Conservation (phyloP, 2,888 invertebrate species). For the Scaptomyza cyrtandrae region DNA sequence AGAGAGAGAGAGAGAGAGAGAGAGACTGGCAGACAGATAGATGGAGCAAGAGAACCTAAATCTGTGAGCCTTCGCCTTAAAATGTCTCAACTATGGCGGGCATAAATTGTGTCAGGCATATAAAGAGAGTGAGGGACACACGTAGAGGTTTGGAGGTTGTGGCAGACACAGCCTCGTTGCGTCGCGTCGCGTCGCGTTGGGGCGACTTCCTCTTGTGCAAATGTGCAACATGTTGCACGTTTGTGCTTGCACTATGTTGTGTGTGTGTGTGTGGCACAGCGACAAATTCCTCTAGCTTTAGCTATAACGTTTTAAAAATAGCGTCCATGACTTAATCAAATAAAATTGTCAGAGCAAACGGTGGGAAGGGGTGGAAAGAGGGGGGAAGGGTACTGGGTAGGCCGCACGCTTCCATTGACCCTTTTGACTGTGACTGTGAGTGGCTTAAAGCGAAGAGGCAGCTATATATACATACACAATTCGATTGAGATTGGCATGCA, state of each 20-base stretch:
- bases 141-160: background rate
- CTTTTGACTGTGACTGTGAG: slow-evolving; percentile 48
- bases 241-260: slow-evolving; percentile 4
- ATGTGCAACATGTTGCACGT: slow-evolving; percentile 75
- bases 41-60: background rate
- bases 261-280: slow-evolving; percentile 5
- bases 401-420: slow-evolving; percentile 73
- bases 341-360: slow-evolving; percentile 34
- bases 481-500: slow-evolving; percentile 23
- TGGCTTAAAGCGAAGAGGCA: slow-evolving; percentile 21
- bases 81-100: slow-evolving; percentile 70
- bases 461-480: slow-evolving; percentile 1
- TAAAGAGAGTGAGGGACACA: slow-evolving; percentile 1
- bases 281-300: slow-evolving; percentile 59
- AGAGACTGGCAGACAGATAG: slow-evolving; percentile 14
- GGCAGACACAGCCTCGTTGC: slow-evolving; percentile 1
- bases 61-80: slow-evolving; percentile 11
- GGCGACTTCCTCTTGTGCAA: slow-evolving; percentile 55
- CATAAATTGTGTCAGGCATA: slow-evolving; percentile 72
- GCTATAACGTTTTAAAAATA: slow-evolving; percentile 69
- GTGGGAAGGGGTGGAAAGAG: no score
- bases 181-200: slow-evolving; percentile 10
- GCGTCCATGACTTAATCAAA: slow-evolving; percentile 76
- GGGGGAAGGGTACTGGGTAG: background rate
- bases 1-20: slow-evolving; percentile 30